These are phyloP conservation scores for Notechis scutatus DNA, from an alignment of 2,113 vertebrate species.

Conservation along the genomic window DNA sequence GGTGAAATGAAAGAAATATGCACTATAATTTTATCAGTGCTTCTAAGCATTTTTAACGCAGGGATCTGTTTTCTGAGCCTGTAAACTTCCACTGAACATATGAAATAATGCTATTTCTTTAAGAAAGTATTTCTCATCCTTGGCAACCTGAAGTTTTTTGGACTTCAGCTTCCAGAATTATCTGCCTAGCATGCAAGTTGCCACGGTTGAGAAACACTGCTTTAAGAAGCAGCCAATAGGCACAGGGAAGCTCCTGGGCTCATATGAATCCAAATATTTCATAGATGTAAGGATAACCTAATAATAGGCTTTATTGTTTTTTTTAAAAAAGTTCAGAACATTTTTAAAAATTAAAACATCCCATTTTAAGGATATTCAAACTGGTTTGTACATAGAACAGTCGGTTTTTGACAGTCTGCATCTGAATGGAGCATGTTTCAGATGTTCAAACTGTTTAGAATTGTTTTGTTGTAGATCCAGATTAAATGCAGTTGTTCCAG, in stretches of 20 bases:
- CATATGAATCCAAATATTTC: neutral
- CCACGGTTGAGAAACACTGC: neutral
- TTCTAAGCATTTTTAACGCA: neutral
- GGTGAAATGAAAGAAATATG: neutral
- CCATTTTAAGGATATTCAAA: neutral
- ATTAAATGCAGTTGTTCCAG: neutral
- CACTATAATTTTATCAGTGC: neutral
- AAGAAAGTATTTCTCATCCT: neutral
- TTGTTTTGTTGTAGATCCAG: neutral
- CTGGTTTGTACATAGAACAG: neutral
- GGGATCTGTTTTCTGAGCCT: neutral
- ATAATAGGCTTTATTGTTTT: neutral
- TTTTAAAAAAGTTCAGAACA: neutral
- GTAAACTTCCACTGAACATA: neutral
- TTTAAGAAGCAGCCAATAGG: neutral
- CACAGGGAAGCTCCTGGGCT: neutral
- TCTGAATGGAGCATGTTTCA: neutral
- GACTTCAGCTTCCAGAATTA: neutral
- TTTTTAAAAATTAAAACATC: neutral
- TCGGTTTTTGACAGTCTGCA: neutral
- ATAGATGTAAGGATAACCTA: neutral
- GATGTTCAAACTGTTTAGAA: neutral
- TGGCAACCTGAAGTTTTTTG: neutral
- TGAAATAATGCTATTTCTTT: neutral
- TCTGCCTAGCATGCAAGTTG: neutral